These are phyloP conservation scores for Drosophila tani DNA, from an alignment of 1,140 invertebrate species.

Conservation along the genomic window DNA sequence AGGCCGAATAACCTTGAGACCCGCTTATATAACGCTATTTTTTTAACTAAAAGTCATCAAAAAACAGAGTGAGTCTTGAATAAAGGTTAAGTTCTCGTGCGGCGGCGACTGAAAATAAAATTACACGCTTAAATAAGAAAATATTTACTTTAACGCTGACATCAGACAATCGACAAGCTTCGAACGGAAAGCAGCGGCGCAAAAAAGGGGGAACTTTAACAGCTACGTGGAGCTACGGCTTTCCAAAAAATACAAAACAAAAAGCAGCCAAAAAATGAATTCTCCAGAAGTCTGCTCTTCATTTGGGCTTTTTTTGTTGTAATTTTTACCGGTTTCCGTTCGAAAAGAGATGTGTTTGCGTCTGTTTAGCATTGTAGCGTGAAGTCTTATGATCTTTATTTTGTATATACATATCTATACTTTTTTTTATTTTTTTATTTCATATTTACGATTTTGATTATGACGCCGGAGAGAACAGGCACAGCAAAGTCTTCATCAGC, in stretches of 20 bases:
- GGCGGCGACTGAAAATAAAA: conserved; percentile 53
- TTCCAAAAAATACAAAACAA: conserved; percentile 25
- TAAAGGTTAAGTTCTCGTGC: conserved; percentile 40
- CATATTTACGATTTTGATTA: conserved; percentile 73
- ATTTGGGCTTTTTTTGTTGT: conserved; percentile 33
- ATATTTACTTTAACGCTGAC: conserved; percentile 80
- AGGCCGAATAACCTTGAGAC: conserved; percentile 38
- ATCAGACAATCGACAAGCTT: conserved; percentile 61
- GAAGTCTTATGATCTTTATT: conserved; percentile 62
- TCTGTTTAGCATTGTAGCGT: conserved; percentile 79
- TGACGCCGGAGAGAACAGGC: conserved; percentile 35
- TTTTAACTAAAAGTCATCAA: conserved; percentile 12
- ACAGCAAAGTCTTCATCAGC: conserved; percentile 58
- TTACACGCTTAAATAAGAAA: conserved; percentile 79
- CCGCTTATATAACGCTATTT: conserved; percentile 43
- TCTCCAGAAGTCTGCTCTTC: conserved; percentile 35
- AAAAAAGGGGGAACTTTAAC: conserved; percentile 31
- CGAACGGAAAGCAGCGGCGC: conserved; percentile 5
- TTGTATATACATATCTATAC: conserved; percentile 2
- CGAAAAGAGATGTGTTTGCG: conserved; percentile 36
- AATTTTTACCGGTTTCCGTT: conserved; percentile 66
- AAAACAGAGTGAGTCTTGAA: conserved; percentile 6
- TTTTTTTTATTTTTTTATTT: conserved; percentile 23
- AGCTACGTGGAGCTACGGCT: conserved; percentile 44
- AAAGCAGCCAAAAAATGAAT: conserved; percentile 18